Conservation (phyloP, 2,888 invertebrate species). For the Heliconius hortense region DNA sequence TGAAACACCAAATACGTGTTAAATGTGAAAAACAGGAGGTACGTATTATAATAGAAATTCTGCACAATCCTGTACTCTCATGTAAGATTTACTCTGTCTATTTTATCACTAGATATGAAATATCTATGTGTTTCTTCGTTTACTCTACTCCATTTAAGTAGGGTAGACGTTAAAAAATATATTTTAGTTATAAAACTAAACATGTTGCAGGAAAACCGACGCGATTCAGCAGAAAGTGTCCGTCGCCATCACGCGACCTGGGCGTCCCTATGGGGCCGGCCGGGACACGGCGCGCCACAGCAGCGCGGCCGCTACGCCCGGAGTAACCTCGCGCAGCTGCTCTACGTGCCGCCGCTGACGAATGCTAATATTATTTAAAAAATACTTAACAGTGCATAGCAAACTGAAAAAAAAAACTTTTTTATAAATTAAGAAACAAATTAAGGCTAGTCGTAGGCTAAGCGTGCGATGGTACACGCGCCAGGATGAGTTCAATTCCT, state of each 20-base stretch:
- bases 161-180: no score
- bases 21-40: constrained; percentile 71
- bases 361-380: constrained; percentile 24
- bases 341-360: constrained; percentile 61
- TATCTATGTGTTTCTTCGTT: no score
- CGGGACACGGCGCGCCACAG: constrained; percentile 84
- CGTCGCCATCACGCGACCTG: constrained; percentile 88
- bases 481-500: no score
- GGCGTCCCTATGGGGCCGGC: constrained; percentile 90
- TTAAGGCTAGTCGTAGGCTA: neutral
- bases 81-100: neutral
- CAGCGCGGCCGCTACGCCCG: constrained; percentile 76
- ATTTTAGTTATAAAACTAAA: neutral
- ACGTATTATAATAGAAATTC: constrained; percentile 29
- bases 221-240: constrained; percentile 84
- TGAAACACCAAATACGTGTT: constrained; percentile 72
- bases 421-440: neutral
- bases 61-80: neutral
- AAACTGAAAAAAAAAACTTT: neutral
- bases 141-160: no score
- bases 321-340: constrained; percentile 67
- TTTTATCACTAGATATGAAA: neutral
- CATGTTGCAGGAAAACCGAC: constrained; percentile 79
- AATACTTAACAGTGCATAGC: neutral
- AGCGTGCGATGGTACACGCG: no score